Evolutionary conservation across 2,888 invertebrate genomes (phyloP).

Genomic region (Lycocerus yunnanus): DNA sequence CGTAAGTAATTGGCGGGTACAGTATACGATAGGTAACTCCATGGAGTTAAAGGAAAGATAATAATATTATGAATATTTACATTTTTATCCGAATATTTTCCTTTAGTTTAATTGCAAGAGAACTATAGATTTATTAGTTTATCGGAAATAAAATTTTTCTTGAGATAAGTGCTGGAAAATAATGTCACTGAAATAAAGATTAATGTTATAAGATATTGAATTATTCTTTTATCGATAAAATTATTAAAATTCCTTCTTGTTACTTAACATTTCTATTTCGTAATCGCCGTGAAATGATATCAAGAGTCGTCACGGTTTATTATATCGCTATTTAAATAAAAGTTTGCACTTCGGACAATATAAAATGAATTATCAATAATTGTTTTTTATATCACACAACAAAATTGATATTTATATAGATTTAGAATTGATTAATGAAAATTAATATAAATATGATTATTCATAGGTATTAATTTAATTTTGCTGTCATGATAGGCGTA

Average conservation of each 20-base stretch:
- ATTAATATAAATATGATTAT: neutral
- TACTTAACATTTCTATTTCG: neutral
- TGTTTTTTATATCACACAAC: neutral
- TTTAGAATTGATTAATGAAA: neutral
- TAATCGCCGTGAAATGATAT: neutral
- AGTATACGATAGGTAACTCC: no score
- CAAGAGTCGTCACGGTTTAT: neutral
- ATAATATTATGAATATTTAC: no score
- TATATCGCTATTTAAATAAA: neutral
- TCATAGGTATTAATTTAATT: neutral
- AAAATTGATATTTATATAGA: neutral
- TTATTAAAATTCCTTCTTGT: neutral
- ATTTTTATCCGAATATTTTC: no score
- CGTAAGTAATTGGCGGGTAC: no score
- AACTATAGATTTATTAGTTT: neutral
- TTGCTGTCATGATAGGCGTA: no score
- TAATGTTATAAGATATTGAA: neutral
- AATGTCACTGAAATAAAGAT: neutral
- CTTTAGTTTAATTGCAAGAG: no score
- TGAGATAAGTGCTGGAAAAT: neutral
- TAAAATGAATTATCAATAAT: neutral
- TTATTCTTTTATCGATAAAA: neutral
- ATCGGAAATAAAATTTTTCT: neutral
- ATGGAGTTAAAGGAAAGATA: no score
- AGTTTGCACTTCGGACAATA: neutral